Base-by-base conservation (phyloP, 2,113 vertebrate species). In the Nanorana parkeri region DNA sequence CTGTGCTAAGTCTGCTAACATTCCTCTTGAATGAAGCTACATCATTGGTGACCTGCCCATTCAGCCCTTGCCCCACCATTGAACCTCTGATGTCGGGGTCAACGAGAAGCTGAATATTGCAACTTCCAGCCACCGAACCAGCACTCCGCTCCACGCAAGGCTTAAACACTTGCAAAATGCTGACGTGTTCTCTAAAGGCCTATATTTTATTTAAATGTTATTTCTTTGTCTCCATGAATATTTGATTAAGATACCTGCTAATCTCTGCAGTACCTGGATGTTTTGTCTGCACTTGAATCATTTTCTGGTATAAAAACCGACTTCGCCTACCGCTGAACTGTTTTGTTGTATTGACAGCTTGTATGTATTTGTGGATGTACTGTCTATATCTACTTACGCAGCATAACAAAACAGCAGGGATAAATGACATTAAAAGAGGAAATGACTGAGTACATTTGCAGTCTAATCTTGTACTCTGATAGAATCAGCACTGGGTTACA, bases 131-230 rank as follows among this genome's bases (percentile, higher is more conserved):
- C 41, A 51, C 23, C 23, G 36, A 28, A 52, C 36, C n/a, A 23
- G 17, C 10, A 21, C 36, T 69, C 67, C 36, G 2, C 67, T 47
- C 17, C 63, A 84, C 51, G 61, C 16, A 66, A 85, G 77, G 73
- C 84, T 89, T 85, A 86, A 88, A 85, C 86, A 86, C 84, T 68
- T 55, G 84, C 60, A 84, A 65, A 90, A 83, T 86, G 65, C 86
- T 68, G 36, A 80, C 81, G 86, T 89, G 84, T 93, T 29, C 26
- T 93, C 17, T 92, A 84, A 94, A 94, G 87, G 86, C 85, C 87
- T 91, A 92, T 94, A 91, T 94, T 96, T 96, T 96, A 97, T 96
- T 96, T 91, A 95, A 92, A 91, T 89, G 85, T 84, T 83, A 94
- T 92, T 95, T 95, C 92, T 93, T 94, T 94, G 89, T 88, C 86